A percentile compares a stretch with the other conserved stretches of the same genome.
These are phyloP conservation scores for Oophaga sylvatica DNA, from an alignment of 2,797 vertebrate genomes.

Conservation along the genomic window DNA sequence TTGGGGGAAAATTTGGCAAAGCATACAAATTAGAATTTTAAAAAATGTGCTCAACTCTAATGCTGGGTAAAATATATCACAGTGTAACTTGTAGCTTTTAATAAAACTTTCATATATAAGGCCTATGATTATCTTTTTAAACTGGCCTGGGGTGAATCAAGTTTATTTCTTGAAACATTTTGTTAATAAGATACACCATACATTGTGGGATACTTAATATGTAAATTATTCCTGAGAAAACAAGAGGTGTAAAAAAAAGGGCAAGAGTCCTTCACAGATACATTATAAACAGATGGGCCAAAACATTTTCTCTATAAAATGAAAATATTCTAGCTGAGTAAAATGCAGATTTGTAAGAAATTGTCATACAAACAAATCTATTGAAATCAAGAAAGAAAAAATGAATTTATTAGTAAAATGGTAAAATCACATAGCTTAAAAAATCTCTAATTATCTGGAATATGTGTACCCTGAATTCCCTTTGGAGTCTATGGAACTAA, in stretches of 20 bases:
- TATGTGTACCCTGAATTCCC: no score
- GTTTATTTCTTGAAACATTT: no score
- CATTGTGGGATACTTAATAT: neutral
- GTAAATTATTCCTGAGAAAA: neutral
- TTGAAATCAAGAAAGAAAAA: neutral
- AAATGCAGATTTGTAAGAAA: neutral
- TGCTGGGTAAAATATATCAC: no score
- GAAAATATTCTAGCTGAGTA: conserved; percentile 5
- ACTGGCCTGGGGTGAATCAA: neutral
- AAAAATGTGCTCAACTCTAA: no score
- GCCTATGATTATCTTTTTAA: neutral
- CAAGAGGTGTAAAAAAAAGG: neutral
- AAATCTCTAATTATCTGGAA: no score
- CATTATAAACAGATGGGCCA: conserved; percentile 13
- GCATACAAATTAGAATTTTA: no score
- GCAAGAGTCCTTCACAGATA: neutral
- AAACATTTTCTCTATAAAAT: neutral
- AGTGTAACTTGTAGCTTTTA: no score
- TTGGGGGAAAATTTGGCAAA: no score
- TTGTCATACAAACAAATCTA: conserved; percentile 7
- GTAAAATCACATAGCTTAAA: no score
- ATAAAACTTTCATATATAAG: no score
- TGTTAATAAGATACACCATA: neutral
- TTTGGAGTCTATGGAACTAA: no score
- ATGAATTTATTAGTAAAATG: neutral